Conservation (phyloP, 2,888 invertebrate genomes). For the Yponomeuta malinellus region DNA sequence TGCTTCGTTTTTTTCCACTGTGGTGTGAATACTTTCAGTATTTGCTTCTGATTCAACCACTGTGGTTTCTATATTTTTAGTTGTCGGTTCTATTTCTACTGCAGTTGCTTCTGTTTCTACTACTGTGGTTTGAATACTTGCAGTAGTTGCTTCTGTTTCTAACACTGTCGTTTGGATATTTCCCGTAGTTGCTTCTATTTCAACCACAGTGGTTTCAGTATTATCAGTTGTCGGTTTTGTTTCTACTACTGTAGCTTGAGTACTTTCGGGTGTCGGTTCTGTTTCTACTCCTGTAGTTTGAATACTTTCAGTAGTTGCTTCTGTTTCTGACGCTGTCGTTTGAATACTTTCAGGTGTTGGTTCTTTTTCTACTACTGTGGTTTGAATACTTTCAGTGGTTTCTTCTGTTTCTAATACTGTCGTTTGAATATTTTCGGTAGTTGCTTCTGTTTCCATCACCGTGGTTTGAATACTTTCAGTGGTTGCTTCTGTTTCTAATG, state of each 20-base stretch:
- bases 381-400: too few species aligned
- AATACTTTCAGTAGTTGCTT: not conserved
- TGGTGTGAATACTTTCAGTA: too few species aligned
- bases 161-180: not conserved
- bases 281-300: not conserved
- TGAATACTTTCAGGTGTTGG: too few species aligned
- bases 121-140: not conserved
- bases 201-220: not conserved
- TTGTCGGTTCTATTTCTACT: not conserved
- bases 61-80: not conserved
- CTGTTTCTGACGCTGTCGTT: not conserved
- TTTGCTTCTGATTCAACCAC: too few species aligned
- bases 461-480: too few species aligned
- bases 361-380: too few species aligned
- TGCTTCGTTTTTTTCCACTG: too few species aligned
- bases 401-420: too few species aligned
- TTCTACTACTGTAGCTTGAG: not conserved
- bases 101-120: not conserved
- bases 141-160: not conserved
- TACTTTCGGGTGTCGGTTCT: slow-evolving; percentile 1
- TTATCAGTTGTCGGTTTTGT: not conserved
- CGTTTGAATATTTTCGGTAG: too few species aligned
- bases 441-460: too few species aligned
- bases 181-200: not conserved
- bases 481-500: too few species aligned